Evolutionary conservation across 2,888 invertebrate genomes (phyloP).

Genomic region (Lissocephala sabroskyi): DNA sequence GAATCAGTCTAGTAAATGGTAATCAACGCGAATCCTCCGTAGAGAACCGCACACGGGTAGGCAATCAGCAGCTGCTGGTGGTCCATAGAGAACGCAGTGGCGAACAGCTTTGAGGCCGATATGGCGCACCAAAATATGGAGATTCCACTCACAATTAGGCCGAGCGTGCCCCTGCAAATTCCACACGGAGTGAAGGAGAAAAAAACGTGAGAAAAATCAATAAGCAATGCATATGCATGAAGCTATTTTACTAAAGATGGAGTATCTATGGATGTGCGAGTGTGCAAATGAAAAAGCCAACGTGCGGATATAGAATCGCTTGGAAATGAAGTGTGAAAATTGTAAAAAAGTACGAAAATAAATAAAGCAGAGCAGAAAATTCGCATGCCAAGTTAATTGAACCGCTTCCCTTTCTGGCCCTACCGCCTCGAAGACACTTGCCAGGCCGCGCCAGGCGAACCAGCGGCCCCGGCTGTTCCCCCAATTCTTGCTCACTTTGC

Average conservation of each 20-base stretch:
- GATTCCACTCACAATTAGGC: slow-evolving; percentile 75
- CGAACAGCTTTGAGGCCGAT: slow-evolving; percentile 85
- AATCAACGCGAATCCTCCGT: slow-evolving; percentile 84
- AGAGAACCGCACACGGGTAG: slow-evolving; percentile 84
- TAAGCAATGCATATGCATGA: slow-evolving; percentile 62
- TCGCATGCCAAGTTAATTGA: too few relatives aligned
- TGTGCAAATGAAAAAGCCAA: too few relatives aligned
- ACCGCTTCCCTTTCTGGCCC: too few relatives aligned
- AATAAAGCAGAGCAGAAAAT: too few relatives aligned
- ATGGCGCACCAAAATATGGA: slow-evolving; percentile 82
- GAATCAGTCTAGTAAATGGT: slow-evolving; percentile 75
- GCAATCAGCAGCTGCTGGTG: slow-evolving; percentile 81
- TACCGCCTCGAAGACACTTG: too few relatives aligned
- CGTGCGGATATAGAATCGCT: too few relatives aligned
- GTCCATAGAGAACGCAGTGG: slow-evolving; percentile 82
- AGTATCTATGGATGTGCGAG: slow-evolving; percentile 5
- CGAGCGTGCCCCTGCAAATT: slow-evolving; percentile 74
- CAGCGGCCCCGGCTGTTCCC: slow-evolving; percentile 31
- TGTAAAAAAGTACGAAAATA: too few relatives aligned
- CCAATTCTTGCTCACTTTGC: slow-evolving; percentile 62
- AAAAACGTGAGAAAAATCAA: slow-evolving; percentile 51
- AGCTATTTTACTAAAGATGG: not conserved
- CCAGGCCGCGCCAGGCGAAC: too few relatives aligned
- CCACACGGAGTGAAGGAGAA: too few relatives aligned
- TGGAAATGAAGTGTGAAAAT: too few relatives aligned